phyloP scores from a whole-genome alignment of 92 coral and sea anemone genomes.

The Porites cylindrica region DNA sequence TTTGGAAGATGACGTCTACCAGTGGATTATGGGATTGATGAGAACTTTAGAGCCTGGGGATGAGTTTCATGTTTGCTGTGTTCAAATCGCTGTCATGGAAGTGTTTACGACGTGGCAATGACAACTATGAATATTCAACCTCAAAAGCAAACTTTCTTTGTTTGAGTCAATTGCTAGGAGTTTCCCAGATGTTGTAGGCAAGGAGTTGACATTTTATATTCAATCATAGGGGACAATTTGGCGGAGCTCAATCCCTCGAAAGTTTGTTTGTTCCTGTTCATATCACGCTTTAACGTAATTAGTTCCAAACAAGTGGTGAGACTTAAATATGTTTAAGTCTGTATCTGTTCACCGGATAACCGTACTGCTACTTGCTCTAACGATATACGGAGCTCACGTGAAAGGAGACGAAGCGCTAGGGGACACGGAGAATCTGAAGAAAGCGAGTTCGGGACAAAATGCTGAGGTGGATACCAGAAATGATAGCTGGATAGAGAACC shows the following conservation, averaged over 20 bases:
- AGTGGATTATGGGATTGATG: slow-evolving; percentile 54
- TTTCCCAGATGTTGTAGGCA: background rate
- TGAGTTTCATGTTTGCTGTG: slow-evolving; percentile 22
- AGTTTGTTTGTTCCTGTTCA: background rate
- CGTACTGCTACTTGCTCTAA: slow-evolving; percentile 10
- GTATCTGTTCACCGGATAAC: background rate
- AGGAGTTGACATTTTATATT: too few species aligned
- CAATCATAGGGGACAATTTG: background rate
- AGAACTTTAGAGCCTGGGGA: slow-evolving; percentile 3
- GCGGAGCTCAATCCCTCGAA: background rate
- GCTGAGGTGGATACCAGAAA: background rate
- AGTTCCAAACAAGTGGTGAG: background rate
- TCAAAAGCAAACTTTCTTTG: background rate
- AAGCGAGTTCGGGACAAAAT: background rate
- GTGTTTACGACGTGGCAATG: slow-evolving; percentile 38
- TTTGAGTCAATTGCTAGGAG: background rate
- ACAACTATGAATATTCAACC: slow-evolving; percentile 28
- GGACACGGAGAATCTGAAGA: background rate
- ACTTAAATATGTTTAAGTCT: slow-evolving; percentile 1
- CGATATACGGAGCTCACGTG: slow-evolving; percentile 1
- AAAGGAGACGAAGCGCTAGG: slow-evolving; percentile 16
- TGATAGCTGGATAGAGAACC: slow-evolving; percentile 77
- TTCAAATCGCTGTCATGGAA: slow-evolving; percentile 39
- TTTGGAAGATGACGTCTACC: slow-evolving; percentile 60
- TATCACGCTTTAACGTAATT: background rate